Conservation (phyloP, 2,888 invertebrate species). For the Xanthorhoe designata region DNA sequence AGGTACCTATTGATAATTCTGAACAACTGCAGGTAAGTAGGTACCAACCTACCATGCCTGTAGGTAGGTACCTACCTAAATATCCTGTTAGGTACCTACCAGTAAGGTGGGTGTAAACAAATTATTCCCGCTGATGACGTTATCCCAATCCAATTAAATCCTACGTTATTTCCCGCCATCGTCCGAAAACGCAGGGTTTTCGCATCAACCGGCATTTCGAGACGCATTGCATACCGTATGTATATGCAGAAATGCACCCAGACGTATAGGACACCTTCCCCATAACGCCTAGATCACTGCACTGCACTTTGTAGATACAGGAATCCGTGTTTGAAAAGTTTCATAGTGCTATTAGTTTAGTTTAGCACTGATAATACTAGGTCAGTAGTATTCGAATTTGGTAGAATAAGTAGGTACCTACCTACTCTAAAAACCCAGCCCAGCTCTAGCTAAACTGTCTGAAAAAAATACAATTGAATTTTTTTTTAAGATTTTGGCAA, state of each 20-base stretch:
- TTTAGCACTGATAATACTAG: no score
- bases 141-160: conserved; percentile 33
- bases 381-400: no score
- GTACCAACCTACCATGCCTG: background rate
- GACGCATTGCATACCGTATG: conserved; percentile 60
- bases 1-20: no score
- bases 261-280: conserved; percentile 72
- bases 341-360: no score
- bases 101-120: background rate
- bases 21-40: no score
- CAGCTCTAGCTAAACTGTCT: no score
- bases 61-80: background rate
- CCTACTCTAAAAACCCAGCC: background rate
- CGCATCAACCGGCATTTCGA: conserved; percentile 63
- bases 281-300: conserved; percentile 50
- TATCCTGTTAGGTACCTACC: background rate
- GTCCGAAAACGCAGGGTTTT: conserved; percentile 63
- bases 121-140: conserved; percentile 8
- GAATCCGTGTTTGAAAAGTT: no score
- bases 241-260: conserved; percentile 71
- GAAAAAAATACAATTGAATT: background rate
- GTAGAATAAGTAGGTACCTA: no score
- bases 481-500: background rate
- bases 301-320: background rate
- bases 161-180: conserved; percentile 59